Base-by-base conservation (phyloP, 2,888 invertebrate species). In the Mellilla xanthometata region DNA sequence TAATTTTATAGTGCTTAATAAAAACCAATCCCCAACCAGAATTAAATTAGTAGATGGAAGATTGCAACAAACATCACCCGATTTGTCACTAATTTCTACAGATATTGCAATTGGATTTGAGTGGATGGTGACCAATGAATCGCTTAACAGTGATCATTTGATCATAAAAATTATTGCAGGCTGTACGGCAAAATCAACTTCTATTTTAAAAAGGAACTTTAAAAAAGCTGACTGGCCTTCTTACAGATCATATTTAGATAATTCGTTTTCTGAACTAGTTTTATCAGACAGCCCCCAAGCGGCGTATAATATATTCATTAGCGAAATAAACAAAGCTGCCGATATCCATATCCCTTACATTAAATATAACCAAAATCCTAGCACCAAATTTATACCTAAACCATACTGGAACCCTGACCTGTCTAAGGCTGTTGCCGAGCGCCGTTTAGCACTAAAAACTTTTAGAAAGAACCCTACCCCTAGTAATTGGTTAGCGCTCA, bases 381-480 rank as follows among this genome's bases (percentile, higher is more conserved):
- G 3, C 6, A 1, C 4, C 5, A 58, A 57, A 6, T 62, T 64
- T 46, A 53, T 32, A 12, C 54, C 60, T 0, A 60, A 59, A 36
- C 12, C 31, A 0, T 65, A 61, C 30, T 65, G 64, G 62, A 45
- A 23, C 12, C 12, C 36, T 0, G 12, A 24, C 0, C 19, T 65
- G 2, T 62, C 65, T 1, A 34, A 42, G 30, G 9, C 30, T 1
- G 58, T 62, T 2, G 62, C 65, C 4, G 15, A 53, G 39, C 44
- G 62, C 1, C 39, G 62, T 22, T 9, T 52, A 13, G 56, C 59
- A 0, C 31, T 65, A 6, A 12, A 19, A 0, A 22, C 6, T 0
- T 61, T 65, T 40, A 43, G 60, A 2, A 31, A 31, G 3, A 60
- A 59, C 27, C 56, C 62, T 4, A 60, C 57, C 0, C 57, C 60